Evolutionary conservation across 2,888 invertebrate genomes (phyloP).

Genomic region (Itoplectis maculator): DNA sequence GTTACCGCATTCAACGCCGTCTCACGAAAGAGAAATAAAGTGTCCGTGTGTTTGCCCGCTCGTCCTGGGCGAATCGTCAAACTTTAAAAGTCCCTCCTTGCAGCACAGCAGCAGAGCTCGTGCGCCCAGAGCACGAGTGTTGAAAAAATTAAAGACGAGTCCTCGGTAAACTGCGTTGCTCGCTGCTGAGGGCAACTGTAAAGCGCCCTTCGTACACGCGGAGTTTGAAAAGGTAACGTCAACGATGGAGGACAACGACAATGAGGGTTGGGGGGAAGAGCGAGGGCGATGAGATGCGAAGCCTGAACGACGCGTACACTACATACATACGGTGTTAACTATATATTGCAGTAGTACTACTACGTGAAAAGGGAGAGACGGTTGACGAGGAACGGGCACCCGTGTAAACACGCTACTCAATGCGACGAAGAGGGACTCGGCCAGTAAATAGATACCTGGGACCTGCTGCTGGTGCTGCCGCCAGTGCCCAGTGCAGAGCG

Average conservation of each 20-base stretch:
- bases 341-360: constrained; percentile 3
- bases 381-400: constrained; percentile 50
- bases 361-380: constrained; percentile 20
- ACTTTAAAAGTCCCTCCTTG: constrained; percentile 6
- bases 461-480: constrained; percentile 5
- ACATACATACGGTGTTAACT: neutral
- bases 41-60: neutral
- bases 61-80: neutral
- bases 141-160: constrained; percentile 26
- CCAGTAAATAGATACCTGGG: constrained; percentile 66
- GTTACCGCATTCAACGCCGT: neutral
- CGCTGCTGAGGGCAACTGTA: too few species aligned
- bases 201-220: too few species aligned
- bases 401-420: constrained; percentile 71
- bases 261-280: neutral
- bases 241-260: constrained; percentile 11
- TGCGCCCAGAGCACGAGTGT: too few species aligned
- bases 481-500: neutral
- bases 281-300: constrained; percentile 15
- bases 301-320: neutral
- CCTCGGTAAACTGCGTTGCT: constrained; percentile 7
- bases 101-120: neutral
- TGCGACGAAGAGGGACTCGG: constrained; percentile 55
- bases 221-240: constrained; percentile 1
- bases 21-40: neutral